Percentiles rank a stretch among this genome's conserved stretches.
phyloP scores from a whole-genome alignment of 2,113 vertebrate genomes.

The Micromys minutus region DNA sequence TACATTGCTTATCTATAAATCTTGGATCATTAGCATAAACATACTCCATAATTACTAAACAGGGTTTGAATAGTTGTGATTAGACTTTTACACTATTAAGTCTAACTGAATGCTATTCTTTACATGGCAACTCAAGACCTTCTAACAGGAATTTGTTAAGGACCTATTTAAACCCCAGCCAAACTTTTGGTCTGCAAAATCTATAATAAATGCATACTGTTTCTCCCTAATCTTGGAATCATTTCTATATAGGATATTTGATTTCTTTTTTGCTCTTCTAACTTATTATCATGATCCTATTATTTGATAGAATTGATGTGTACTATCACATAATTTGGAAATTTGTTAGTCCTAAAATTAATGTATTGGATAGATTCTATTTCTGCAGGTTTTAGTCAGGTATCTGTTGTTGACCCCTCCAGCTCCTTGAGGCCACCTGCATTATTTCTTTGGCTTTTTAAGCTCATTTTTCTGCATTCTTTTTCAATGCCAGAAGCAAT shows the following conservation, averaged over 20 bases:
- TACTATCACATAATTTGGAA: slow-evolving; percentile 19
- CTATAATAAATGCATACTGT: not conserved
- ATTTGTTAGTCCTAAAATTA: slow-evolving; percentile 11
- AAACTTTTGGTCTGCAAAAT: slow-evolving; percentile 10
- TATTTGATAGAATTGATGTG: slow-evolving; percentile 31
- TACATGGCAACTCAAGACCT: not conserved
- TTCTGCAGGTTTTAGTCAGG: not conserved
- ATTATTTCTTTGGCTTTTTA: not conserved
- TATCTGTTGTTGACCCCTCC: not conserved
- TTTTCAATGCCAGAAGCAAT: not conserved
- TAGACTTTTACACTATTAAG: slow-evolving; percentile 53
- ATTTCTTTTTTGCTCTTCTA: slow-evolving; percentile 20
- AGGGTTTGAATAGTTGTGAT: slow-evolving; percentile 62
- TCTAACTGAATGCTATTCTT: not conserved
- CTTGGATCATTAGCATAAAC: slow-evolving; percentile 83
- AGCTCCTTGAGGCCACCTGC: not conserved
- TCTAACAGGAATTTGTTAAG: not conserved
- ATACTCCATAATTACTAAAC: slow-evolving; percentile 82
- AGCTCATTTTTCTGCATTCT: not conserved
- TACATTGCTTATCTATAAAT: slow-evolving; percentile 86
- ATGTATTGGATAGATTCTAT: not conserved
- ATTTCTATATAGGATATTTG: not conserved
- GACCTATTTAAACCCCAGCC: not conserved
- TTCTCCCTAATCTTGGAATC: not conserved
- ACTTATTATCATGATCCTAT: not conserved